Percentiles rank a stretch among this genome's conserved stretches.
These are phyloP conservation scores for Rutpela maculata DNA, from an alignment of 2,888 invertebrate genomes.

Conservation along the genomic window DNA sequence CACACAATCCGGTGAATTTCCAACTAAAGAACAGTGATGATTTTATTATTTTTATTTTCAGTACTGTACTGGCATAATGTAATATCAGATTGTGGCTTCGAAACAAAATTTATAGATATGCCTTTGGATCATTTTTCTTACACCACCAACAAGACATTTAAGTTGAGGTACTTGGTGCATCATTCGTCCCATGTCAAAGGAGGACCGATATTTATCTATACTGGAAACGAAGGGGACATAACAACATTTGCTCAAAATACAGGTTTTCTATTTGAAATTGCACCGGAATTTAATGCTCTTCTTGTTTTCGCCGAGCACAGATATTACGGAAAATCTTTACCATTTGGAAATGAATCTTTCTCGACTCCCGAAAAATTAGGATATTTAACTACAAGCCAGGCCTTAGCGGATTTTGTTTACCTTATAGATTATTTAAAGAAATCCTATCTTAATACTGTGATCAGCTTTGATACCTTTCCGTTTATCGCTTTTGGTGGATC, in stretches of 20 bases:
- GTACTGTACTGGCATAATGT: background rate
- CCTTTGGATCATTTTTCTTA: constrained; percentile 93
- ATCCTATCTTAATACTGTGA: constrained; percentile 55
- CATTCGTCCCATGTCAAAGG: constrained; percentile 82
- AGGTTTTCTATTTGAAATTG: constrained; percentile 96
- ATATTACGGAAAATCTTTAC: constrained; percentile 93
- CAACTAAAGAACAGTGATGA: background rate
- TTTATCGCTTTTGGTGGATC: constrained; percentile 92
- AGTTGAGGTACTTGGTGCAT: constrained; percentile 87
- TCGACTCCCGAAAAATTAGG: constrained; percentile 81
- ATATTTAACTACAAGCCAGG: constrained; percentile 92
- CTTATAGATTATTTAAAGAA: constrained; percentile 81
- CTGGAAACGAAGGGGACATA: constrained; percentile 97
- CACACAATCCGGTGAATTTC: background rate
- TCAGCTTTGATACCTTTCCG: constrained; percentile 77
- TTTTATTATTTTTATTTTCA: background rate
- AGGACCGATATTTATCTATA: constrained; percentile 94
- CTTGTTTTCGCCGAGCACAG: constrained; percentile 96
- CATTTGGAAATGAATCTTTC: constrained; percentile 87
- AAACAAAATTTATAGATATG: constrained; percentile 76
- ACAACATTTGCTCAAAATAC: constrained; percentile 92
- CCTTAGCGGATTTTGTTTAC: constrained; percentile 93
- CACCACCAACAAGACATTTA: constrained; percentile 82
- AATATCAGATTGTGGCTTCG: constrained; percentile 33
- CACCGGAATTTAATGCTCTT: constrained; percentile 85